phyloP scores from a whole-genome alignment of 53 echinoderm and acorn worm species.

The Luidia sarsii region DNA sequence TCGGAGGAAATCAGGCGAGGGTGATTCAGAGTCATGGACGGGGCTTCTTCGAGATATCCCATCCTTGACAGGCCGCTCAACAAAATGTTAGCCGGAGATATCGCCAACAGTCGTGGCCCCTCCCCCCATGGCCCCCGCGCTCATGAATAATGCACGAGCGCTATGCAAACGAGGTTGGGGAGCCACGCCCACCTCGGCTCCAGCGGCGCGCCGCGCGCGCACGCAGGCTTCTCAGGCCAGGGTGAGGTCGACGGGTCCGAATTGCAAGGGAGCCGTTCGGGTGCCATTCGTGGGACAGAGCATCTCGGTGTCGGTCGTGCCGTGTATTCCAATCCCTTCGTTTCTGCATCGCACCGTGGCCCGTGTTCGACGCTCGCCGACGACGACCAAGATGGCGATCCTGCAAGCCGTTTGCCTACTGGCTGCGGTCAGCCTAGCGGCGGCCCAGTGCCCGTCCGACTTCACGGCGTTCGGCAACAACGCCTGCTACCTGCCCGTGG shows the following conservation, averaged over 20 bases:
- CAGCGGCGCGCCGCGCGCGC: too few relatives aligned
- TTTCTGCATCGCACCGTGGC: too few relatives aligned
- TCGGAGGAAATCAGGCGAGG: constrained; percentile 33
- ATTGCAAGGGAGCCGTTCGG: neutral
- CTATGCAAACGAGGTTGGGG: too few relatives aligned
- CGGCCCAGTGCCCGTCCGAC: constrained; percentile 53
- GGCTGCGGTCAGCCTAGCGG: constrained; percentile 39
- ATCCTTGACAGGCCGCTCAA: constrained; percentile 17
- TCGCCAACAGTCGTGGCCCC: too few relatives aligned
- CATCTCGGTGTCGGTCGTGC: constrained; percentile 20
- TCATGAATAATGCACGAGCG: too few relatives aligned
- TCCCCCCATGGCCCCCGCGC: too few relatives aligned
- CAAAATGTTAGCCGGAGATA: too few relatives aligned
- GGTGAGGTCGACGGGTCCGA: too few relatives aligned
- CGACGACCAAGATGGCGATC: constrained; percentile 35
- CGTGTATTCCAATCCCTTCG: neutral
- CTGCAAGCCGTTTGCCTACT: constrained; percentile 33
- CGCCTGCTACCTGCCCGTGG: constrained; percentile 51
- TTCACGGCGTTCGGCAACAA: constrained; percentile 55
- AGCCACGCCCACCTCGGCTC: constrained; percentile 11
- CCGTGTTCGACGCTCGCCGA: neutral
- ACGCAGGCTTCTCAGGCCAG: too few relatives aligned
- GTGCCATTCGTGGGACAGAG: constrained; percentile 27
- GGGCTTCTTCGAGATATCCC: constrained; percentile 26
- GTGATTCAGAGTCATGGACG: constrained; percentile 10